Evolutionary conservation across 2,888 invertebrate genomes (phyloP).

Genomic region (Spatulosminthurus flaviceps): DNA sequence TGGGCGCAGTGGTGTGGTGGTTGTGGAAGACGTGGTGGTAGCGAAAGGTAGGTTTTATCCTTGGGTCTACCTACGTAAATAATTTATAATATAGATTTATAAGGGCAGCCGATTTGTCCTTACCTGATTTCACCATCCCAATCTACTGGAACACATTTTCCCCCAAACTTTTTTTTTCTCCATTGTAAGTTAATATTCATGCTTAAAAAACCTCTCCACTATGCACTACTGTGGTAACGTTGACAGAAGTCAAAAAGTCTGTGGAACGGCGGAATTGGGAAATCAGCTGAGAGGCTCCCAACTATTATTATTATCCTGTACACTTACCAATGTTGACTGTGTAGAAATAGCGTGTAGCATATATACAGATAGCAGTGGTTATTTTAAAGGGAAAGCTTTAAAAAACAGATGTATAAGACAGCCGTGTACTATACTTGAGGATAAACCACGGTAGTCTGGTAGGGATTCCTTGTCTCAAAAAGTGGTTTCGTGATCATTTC

Average conservation of each 20-base stretch:
- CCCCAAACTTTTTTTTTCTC: background rate
- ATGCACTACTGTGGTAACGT: too few species aligned
- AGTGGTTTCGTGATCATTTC: slow-evolving; percentile 38
- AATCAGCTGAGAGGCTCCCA: too few species aligned
- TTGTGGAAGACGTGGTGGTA: slow-evolving; percentile 12
- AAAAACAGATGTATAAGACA: too few species aligned
- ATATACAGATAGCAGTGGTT: too few species aligned
- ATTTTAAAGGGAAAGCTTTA: background rate
- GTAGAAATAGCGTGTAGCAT: too few species aligned
- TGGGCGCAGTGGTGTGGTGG: background rate
- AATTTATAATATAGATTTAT: slow-evolving; percentile 8
- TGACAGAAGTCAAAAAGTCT: too few species aligned
- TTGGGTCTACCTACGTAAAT: slow-evolving; percentile 8
- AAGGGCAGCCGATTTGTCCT: background rate
- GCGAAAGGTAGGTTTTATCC: slow-evolving; percentile 12
- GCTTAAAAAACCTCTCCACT: too few species aligned
- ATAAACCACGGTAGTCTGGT: too few species aligned
- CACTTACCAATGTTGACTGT: too few species aligned
- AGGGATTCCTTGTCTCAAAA: background rate
- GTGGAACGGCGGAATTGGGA: too few species aligned
- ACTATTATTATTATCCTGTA: too few species aligned
- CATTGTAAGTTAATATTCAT: background rate
- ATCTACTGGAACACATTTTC: background rate
- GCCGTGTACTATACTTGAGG: too few species aligned
- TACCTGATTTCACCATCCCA: background rate